phyloP scores from a whole-genome alignment of 2,888 invertebrate species.

The Microchrysa polita region DNA sequence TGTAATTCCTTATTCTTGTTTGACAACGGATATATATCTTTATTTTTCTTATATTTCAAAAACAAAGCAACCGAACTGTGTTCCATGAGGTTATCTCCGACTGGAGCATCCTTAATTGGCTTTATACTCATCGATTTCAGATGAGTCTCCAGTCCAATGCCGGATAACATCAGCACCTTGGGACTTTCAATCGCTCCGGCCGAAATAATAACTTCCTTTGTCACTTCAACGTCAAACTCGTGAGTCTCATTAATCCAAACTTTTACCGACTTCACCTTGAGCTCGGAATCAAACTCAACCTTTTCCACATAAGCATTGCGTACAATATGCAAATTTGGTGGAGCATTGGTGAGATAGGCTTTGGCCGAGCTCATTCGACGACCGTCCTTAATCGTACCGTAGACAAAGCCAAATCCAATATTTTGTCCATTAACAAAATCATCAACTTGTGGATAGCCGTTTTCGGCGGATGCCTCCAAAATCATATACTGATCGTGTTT shows the following conservation, averaged over 20 bases:
- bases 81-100: constrained; percentile 82
- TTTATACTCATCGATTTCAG: constrained; percentile 52
- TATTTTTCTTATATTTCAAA: constrained; percentile 50
- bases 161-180: constrained; percentile 55
- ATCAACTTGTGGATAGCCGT: constrained; percentile 68
- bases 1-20: constrained; percentile 44
- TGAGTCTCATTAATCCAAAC: constrained; percentile 36
- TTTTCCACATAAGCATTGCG: constrained; percentile 52
- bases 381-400: constrained; percentile 77
- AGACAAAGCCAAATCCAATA: constrained; percentile 76
- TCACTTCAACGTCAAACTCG: constrained; percentile 49
- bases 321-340: constrained; percentile 55
- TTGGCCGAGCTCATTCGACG: constrained; percentile 81
- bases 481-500: constrained; percentile 68
- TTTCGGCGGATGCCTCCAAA: constrained; percentile 71
- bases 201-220: constrained; percentile 55
- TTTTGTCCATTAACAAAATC: constrained; percentile 79
- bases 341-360: constrained; percentile 68
- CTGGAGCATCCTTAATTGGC: constrained; percentile 58
- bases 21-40: constrained; percentile 32
- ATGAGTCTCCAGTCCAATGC: constrained; percentile 55
- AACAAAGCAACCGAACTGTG: constrained; percentile 71
- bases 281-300: constrained; percentile 42
- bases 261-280: constrained; percentile 34
- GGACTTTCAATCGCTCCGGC: constrained; percentile 57